These are phyloP conservation scores for Pristionchus arcanus DNA, from an alignment of 2,888 invertebrate species.

Conservation along the genomic window DNA sequence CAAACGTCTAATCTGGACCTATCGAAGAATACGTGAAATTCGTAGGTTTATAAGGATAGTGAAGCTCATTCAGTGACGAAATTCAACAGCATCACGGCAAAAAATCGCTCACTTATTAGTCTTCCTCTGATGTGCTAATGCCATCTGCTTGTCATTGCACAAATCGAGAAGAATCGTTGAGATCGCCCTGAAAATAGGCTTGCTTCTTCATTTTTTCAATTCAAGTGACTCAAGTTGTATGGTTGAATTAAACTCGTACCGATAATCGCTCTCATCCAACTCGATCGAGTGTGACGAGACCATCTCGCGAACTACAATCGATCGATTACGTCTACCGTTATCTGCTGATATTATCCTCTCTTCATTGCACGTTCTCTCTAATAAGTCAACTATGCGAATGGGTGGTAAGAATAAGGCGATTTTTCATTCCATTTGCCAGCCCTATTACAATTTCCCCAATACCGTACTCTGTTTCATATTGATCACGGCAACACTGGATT, in stretches of 20 bases:
- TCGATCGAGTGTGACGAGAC: conserved; percentile 68
- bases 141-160: conserved; percentile 90
- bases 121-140: conserved; percentile 89
- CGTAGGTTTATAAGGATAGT: neutral
- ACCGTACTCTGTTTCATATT: conserved; percentile 70
- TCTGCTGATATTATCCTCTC: no score
- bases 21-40: neutral
- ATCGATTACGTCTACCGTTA: neutral
- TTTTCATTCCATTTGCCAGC: neutral
- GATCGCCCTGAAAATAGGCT: conserved; percentile 84
- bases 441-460: neutral
- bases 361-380: no score
- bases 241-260: neutral
- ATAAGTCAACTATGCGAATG: no score
- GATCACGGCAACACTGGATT: conserved; percentile 69
- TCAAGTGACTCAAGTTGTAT: no score
- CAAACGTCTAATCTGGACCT: neutral
- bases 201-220: neutral
- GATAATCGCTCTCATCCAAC: conserved; percentile 81
- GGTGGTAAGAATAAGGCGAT: neutral
- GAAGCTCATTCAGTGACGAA: neutral
- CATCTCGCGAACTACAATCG: conserved; percentile 65
- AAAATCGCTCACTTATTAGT: conserved; percentile 86
- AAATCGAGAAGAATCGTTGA: conserved; percentile 89
- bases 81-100: neutral